These are phyloP conservation scores for Aptenodytes forsteri DNA, from an alignment of 2,113 vertebrate genomes.

Conservation along the genomic window DNA sequence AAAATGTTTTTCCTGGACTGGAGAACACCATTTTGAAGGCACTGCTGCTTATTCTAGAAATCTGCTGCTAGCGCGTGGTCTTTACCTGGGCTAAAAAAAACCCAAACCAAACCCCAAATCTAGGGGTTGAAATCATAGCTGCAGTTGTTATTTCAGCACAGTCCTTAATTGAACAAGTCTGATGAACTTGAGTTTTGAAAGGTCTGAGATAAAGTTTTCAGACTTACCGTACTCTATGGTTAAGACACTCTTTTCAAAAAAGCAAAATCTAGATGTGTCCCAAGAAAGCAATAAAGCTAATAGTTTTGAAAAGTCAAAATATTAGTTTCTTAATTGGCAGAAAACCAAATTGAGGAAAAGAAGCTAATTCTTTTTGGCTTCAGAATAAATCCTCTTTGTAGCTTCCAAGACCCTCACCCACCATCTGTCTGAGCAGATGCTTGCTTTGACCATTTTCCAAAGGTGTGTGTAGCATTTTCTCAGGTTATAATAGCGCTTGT, in stretches of 20 bases:
- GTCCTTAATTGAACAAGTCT: neutral
- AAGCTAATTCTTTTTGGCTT: neutral
- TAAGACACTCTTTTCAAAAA: neutral
- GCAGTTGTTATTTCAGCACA: neutral
- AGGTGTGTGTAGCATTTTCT: neutral
- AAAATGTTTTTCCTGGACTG: neutral
- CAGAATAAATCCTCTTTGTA: neutral
- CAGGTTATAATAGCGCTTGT: neutral
- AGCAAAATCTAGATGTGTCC: neutral
- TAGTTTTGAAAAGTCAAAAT: neutral
- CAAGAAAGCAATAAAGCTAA: neutral
- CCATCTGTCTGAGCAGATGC: constrained; percentile 44
- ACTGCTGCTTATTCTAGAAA: neutral
- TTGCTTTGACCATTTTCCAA: neutral
- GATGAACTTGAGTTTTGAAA: neutral
- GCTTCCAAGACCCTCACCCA: neutral
- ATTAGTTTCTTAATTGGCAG: neutral
- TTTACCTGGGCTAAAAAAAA: neutral
- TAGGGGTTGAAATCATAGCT: neutral
- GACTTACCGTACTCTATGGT: neutral
- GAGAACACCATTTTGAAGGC: neutral
- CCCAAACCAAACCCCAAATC: neutral
- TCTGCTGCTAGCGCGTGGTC: neutral
- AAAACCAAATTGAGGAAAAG: neutral
- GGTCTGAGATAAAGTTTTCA: neutral